Percentiles rank a stretch among this genome's conserved stretches.
phyloP scores from a whole-genome alignment of 1,140 invertebrate genomes.

The Druon quercuslanigerum region DNA sequence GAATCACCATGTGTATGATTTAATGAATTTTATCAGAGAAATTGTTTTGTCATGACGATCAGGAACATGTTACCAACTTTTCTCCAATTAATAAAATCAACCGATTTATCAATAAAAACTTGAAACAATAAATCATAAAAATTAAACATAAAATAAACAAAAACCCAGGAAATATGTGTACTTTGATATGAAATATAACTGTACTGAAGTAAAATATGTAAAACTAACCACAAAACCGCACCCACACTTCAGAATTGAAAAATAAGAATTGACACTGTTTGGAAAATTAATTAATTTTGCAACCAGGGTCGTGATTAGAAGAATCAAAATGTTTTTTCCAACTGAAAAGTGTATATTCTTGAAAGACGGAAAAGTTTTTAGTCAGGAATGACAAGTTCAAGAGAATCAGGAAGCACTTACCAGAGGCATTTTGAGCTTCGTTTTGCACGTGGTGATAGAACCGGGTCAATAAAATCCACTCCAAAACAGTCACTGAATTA shows the following conservation, averaged over 20 bases:
- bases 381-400: constrained; percentile 18
- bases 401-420: constrained; percentile 51
- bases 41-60: not conserved
- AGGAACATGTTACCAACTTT: not conserved
- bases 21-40: not conserved
- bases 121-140: not conserved
- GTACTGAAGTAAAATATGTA: not conserved
- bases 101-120: no score
- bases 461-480: not conserved
- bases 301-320: not conserved
- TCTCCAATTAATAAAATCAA: not conserved
- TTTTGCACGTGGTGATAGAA: constrained; percentile 44
- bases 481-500: not conserved
- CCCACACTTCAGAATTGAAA: not conserved
- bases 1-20: not conserved
- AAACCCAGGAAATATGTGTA: not conserved
- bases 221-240: constrained; percentile 34
- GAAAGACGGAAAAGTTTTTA: constrained; percentile 27
- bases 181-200: not conserved
- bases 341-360: constrained; percentile 31
- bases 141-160: not conserved
- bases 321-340: not conserved
- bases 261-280: not conserved
- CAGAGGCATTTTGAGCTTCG: constrained; percentile 70
- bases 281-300: not conserved